phyloP scores from a whole-genome alignment of 2,888 invertebrate species.

The Eupsilia transversa region DNA sequence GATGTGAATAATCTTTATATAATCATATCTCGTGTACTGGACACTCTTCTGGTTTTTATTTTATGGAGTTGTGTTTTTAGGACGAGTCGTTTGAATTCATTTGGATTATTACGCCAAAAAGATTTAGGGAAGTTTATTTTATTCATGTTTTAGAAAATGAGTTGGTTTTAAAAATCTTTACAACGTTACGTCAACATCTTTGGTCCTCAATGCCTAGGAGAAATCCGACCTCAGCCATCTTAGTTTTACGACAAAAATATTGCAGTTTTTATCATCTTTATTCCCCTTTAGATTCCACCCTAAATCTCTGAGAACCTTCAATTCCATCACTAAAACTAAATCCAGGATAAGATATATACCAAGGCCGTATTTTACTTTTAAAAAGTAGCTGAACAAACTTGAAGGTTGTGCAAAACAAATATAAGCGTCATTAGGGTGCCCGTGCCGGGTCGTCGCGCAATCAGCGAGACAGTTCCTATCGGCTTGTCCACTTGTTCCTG shows the following conservation, averaged over 20 bases:
- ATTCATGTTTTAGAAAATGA: conserved; percentile 29
- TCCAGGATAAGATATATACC: conserved; percentile 51
- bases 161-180: conserved; percentile 10
- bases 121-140: conserved; percentile 38
- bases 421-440: conserved; percentile 75
- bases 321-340: conserved; percentile 45
- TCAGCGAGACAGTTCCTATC: conserved; percentile 81
- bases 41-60: conserved; percentile 55
- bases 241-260: conserved; percentile 31
- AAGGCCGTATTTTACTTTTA: conserved; percentile 61
- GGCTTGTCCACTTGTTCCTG: conserved; percentile 67
- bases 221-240: not conserved
- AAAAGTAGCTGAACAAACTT: conserved; percentile 69
- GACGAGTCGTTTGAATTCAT: conserved; percentile 37
- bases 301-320: conserved; percentile 15
- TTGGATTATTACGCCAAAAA: conserved; percentile 40
- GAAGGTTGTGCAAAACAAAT: conserved; percentile 81
- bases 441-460: conserved; percentile 77
- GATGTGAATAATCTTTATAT: conserved; percentile 76
- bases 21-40: conserved; percentile 66
- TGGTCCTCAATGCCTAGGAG: not conserved
- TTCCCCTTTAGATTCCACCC: not conserved
- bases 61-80: conserved; percentile 42
- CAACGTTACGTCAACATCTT: conserved; percentile 23
- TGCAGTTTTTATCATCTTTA: conserved; percentile 21